A percentile compares a stretch with the other conserved stretches of the same genome.
Conservation (phyloP, 1,140 invertebrate species). For the Armadillidium nasatum region DNA sequence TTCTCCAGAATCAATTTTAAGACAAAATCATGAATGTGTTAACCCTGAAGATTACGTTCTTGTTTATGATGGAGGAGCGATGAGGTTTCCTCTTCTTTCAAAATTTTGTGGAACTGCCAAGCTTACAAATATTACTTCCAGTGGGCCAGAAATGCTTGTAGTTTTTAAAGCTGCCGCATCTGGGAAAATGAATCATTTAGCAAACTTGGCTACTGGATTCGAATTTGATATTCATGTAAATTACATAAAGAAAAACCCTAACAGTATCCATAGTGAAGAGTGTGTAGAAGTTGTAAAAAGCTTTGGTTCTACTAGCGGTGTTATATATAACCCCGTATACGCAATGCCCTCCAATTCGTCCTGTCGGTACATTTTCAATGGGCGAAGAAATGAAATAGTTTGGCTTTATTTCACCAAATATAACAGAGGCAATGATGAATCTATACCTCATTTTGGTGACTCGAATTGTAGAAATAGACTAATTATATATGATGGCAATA, state of each 20-base stretch:
- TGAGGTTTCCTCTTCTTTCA: slow-evolving; percentile 43
- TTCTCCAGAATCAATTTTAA: slow-evolving; percentile 36
- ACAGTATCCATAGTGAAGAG: slow-evolving; percentile 16
- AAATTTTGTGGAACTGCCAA: slow-evolving; percentile 47
- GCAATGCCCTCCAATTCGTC: slow-evolving; percentile 48
- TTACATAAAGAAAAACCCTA: no score
- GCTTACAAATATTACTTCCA: slow-evolving; percentile 47
- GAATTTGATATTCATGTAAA: slow-evolving; percentile 47
- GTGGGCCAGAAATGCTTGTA: slow-evolving; percentile 47
- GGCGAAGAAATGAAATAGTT: slow-evolving; percentile 45
- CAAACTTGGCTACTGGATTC: slow-evolving; percentile 46
- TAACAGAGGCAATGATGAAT: slow-evolving; percentile 28
- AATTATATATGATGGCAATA: neutral
- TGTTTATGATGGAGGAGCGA: slow-evolving; percentile 48
- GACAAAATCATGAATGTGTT: slow-evolving; percentile 33
- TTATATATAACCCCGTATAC: slow-evolving; percentile 46
- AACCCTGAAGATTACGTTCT: slow-evolving; percentile 45
- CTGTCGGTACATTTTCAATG: slow-evolving; percentile 47
- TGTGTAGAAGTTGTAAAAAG: slow-evolving; percentile 45
- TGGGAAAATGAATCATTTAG: slow-evolving; percentile 45
- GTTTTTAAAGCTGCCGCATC: slow-evolving; percentile 46
- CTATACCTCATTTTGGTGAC: slow-evolving; percentile 26
- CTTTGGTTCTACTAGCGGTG: slow-evolving; percentile 42
- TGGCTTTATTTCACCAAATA: slow-evolving; percentile 49
- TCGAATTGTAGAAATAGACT: slow-evolving; percentile 33